phyloP scores from a whole-genome alignment of 1,140 invertebrate genomes.

The Zophobas morio region DNA sequence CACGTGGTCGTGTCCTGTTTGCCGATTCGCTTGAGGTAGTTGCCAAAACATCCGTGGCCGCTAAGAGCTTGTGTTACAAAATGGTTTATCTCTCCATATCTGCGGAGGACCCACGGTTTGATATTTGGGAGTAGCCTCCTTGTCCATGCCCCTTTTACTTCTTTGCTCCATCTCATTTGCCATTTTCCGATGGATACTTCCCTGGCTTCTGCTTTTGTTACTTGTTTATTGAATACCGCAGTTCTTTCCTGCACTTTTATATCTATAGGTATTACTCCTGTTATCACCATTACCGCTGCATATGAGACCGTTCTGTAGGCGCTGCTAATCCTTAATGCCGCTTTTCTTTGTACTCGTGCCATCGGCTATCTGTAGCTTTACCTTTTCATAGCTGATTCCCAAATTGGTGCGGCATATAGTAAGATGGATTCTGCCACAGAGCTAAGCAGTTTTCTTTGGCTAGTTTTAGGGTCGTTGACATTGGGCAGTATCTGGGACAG shows the following conservation, averaged over 20 bases:
- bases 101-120: constrained; percentile 44
- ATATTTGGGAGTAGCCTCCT: constrained; percentile 42
- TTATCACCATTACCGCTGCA: constrained; percentile 3
- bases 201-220: not conserved
- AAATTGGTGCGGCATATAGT: constrained; percentile 58
- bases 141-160: constrained; percentile 24
- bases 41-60: constrained; percentile 59
- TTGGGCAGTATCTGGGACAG: constrained; percentile 58
- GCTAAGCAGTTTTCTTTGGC: constrained; percentile 51
- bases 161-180: constrained; percentile 1
- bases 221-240: not conserved
- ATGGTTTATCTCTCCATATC: constrained; percentile 52
- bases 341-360: constrained; percentile 2
- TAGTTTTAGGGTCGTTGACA: constrained; percentile 52
- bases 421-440: constrained; percentile 52
- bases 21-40: constrained; percentile 32
- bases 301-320: constrained; percentile 7
- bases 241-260: not conserved
- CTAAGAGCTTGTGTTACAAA: constrained; percentile 58
- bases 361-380: not conserved
- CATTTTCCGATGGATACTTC: not conserved
- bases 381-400: constrained; percentile 45
- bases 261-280: not conserved
- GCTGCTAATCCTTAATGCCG: not conserved
- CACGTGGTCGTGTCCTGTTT: constrained; percentile 1